A percentile compares a stretch with the other conserved stretches of the same genome.
Evolutionary conservation across 2,888 invertebrate species (phyloP).

Genomic region (Dolomedes plantarius): DNA sequence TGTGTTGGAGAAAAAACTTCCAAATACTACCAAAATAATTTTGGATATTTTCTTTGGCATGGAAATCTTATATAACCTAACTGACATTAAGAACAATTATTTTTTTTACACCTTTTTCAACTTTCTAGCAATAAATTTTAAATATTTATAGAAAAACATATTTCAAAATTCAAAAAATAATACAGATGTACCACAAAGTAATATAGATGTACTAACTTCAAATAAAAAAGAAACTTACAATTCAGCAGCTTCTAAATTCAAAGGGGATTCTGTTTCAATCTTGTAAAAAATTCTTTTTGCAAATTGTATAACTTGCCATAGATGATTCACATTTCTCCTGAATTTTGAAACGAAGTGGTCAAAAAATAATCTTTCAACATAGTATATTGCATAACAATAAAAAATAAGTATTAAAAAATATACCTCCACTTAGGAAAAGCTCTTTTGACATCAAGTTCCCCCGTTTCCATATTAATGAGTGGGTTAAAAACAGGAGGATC

Average conservation of each 20-base stretch:
- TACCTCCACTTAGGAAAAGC: slow-evolving; percentile 90
- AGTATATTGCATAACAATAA: not conserved
- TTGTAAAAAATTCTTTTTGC: slow-evolving; percentile 88
- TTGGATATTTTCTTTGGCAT: too few species aligned
- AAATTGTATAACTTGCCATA: slow-evolving; percentile 93
- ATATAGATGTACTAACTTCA: too few species aligned
- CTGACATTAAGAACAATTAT: too few species aligned
- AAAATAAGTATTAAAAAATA: slow-evolving; percentile 22
- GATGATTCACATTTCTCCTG: slow-evolving; percentile 84
- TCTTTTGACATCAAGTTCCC: slow-evolving; percentile 85
- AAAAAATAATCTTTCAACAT: too few species aligned
- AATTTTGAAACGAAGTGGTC: slow-evolving; percentile 31
- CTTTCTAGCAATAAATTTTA: too few species aligned
- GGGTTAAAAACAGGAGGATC: slow-evolving; percentile 92
- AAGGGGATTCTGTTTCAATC: slow-evolving; percentile 84
- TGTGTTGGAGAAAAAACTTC: too few species aligned
- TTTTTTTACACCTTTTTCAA: too few species aligned
- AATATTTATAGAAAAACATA: too few species aligned
- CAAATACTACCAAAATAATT: too few species aligned
- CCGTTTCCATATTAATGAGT: slow-evolving; percentile 85
- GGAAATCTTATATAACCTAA: too few species aligned
- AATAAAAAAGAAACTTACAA: slow-evolving; percentile 75
- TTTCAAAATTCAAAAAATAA: too few species aligned
- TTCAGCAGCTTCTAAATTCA: slow-evolving; percentile 84
- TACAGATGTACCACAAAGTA: too few species aligned